Percentiles rank a stretch among this genome's conserved stretches.
These are phyloP conservation scores for Drosophila sordidula DNA, from an alignment of 2,888 invertebrate genomes.

Conservation along the genomic window DNA sequence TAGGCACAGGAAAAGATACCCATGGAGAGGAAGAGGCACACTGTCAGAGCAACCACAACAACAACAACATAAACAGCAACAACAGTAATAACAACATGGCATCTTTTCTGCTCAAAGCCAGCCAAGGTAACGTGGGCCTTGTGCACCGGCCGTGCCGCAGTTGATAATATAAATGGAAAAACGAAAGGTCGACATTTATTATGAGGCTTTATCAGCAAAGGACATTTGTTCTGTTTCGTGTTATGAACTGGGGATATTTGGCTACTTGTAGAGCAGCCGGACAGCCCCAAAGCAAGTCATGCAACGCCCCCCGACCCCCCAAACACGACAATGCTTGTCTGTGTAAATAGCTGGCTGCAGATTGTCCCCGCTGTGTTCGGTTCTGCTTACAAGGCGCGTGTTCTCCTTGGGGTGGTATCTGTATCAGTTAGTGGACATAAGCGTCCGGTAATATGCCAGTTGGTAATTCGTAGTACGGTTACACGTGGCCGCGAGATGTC, in stretches of 20 bases:
- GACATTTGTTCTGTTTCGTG: constrained; percentile 83
- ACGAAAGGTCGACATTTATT: constrained; percentile 85
- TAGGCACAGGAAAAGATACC: constrained; percentile 33
- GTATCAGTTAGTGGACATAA: constrained; percentile 74
- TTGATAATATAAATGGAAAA: constrained; percentile 85
- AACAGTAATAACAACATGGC: constrained; percentile 16
- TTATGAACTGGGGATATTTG: constrained; percentile 76
- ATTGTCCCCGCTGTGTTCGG: constrained; percentile 41
- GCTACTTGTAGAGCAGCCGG: constrained; percentile 58
- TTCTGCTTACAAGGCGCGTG: constrained; percentile 35
- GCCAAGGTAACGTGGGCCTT: constrained; percentile 33
- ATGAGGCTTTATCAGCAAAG: constrained; percentile 84
- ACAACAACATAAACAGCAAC: constrained; percentile 23
- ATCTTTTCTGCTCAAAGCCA: constrained; percentile 36
- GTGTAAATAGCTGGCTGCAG: constrained; percentile 63
- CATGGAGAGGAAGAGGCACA: constrained; percentile 7
- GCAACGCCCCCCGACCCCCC: background rate
- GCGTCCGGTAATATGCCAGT: constrained; percentile 71
- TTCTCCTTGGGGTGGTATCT: constrained; percentile 77
- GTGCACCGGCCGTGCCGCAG: constrained; percentile 46
- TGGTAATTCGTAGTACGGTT: constrained; percentile 50
- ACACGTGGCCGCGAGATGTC: constrained; percentile 36
- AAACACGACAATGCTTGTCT: constrained; percentile 21
- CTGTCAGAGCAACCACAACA: constrained; percentile 27
- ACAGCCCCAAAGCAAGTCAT: constrained; percentile 23